A percentile compares a stretch with the other conserved stretches of the same genome.
phyloP scores from a whole-genome alignment of 2,888 invertebrate species.

The Sycophila texana region DNA sequence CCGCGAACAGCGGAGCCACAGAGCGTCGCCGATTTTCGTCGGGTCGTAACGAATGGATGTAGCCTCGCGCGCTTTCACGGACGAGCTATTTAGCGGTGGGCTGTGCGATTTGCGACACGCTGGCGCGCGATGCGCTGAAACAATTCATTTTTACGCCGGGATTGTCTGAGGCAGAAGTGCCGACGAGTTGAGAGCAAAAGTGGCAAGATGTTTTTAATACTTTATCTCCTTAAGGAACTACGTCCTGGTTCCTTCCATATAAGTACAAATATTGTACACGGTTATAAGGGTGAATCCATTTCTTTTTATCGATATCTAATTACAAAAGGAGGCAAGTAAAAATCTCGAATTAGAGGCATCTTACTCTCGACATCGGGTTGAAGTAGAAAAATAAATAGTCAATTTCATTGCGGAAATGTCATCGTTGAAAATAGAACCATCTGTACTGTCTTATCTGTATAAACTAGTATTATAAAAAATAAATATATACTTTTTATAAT shows the following conservation, averaged over 20 bases:
- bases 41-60: slow-evolving; percentile 7
- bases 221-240: background rate
- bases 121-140: background rate
- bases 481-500: background rate
- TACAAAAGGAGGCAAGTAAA: too few species aligned
- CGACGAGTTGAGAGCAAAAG: slow-evolving; percentile 1
- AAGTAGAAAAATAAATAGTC: too few species aligned
- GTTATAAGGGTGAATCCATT: too few species aligned
- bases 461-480: background rate
- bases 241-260: too few species aligned
- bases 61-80: slow-evolving; percentile 2
- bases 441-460: too few species aligned
- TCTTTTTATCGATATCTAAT: too few species aligned
- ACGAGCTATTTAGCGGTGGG: background rate
- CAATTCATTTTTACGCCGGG: too few species aligned
- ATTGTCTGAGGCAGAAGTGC: background rate
- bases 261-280: too few species aligned
- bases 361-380: too few species aligned
- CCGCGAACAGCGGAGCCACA: slow-evolving; percentile 25
- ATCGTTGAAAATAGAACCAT: too few species aligned
- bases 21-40: slow-evolving; percentile 13
- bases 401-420: too few species aligned
- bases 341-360: too few species aligned
- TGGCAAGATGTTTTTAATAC: background rate
- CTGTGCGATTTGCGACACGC: background rate